Conservation (phyloP, 2,797 vertebrate genomes). For the Malurus splendens region DNA sequence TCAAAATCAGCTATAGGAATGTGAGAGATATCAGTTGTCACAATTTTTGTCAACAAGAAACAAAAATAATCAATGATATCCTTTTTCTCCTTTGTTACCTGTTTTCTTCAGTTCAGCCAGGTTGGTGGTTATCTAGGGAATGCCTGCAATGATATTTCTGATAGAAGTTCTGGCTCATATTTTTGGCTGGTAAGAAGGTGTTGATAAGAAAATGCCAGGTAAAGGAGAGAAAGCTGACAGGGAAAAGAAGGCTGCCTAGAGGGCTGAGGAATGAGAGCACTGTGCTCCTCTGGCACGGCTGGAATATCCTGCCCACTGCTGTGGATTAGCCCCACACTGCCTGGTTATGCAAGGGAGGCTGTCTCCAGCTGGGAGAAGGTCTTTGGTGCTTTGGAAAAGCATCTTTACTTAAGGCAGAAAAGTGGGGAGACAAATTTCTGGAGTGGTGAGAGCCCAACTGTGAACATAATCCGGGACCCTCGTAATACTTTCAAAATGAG, state of each 20-base stretch:
- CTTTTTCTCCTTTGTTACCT: neutral
- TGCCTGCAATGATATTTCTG: neutral
- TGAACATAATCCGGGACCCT: neutral
- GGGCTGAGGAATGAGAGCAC: neutral
- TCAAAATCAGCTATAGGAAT: neutral
- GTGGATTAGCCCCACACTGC: accelerated
- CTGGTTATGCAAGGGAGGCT: neutral
- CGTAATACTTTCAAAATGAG: neutral
- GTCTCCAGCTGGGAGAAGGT: neutral
- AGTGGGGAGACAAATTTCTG: neutral
- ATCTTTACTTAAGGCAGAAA: neutral
- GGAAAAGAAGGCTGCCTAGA: neutral
- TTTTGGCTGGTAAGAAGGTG: neutral
- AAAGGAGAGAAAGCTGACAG: neutral
- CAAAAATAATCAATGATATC: neutral
- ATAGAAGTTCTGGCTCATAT: neutral
- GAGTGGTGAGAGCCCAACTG: accelerated
- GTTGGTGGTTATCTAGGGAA: neutral
- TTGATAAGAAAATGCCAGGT: neutral
- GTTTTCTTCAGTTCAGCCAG: neutral
- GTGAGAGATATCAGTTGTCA: neutral
- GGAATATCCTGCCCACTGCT: neutral
- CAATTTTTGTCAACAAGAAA: neutral
- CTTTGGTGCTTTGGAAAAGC: neutral
- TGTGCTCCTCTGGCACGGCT: neutral